phyloP scores from a whole-genome alignment of 2,797 vertebrate genomes.

The Cynodonichthys magdalenae region DNA sequence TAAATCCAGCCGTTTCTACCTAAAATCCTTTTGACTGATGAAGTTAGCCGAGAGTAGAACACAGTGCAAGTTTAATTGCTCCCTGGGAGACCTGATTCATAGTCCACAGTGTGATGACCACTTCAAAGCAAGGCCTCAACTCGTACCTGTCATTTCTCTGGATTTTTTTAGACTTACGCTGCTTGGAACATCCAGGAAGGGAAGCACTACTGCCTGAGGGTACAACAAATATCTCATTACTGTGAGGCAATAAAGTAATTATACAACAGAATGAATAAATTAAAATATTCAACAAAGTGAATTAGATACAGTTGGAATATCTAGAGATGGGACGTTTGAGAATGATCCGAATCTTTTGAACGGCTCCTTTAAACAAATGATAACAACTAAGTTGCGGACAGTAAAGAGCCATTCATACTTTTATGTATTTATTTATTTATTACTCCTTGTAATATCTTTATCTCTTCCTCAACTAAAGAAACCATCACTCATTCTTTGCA shows the following conservation, averaged over 20 bases:
- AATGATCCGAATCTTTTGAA: no score
- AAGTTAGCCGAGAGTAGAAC: slow-evolving; percentile 11
- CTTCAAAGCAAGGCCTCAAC: slow-evolving; percentile 11
- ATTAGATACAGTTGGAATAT: not conserved
- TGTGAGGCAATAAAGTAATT: slow-evolving; percentile 24
- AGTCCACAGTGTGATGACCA: slow-evolving; percentile 12
- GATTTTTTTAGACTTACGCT: not conserved
- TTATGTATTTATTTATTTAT: no score
- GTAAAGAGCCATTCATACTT: no score
- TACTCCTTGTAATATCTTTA: no score
- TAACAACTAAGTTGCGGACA: no score
- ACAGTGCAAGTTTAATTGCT: slow-evolving; percentile 26
- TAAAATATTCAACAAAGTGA: not conserved
- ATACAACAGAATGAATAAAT: slow-evolving; percentile 12
- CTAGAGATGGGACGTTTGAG: no score
- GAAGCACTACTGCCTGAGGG: not conserved
- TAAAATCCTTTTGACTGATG: slow-evolving; percentile 15
- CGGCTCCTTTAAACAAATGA: no score
- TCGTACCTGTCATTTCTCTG: slow-evolving; percentile 19
- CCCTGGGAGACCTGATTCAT: slow-evolving; percentile 13
- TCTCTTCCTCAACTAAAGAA: no score
- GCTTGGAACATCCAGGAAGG: slow-evolving; percentile 1
- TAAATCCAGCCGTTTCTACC: slow-evolving; percentile 17
- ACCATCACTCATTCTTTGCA: no score
- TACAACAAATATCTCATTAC: not conserved